Percentiles rank a stretch among this genome's conserved stretches.
Conservation (phyloP, 2,888 invertebrate genomes). For the Rambutsinella grinnellia region DNA sequence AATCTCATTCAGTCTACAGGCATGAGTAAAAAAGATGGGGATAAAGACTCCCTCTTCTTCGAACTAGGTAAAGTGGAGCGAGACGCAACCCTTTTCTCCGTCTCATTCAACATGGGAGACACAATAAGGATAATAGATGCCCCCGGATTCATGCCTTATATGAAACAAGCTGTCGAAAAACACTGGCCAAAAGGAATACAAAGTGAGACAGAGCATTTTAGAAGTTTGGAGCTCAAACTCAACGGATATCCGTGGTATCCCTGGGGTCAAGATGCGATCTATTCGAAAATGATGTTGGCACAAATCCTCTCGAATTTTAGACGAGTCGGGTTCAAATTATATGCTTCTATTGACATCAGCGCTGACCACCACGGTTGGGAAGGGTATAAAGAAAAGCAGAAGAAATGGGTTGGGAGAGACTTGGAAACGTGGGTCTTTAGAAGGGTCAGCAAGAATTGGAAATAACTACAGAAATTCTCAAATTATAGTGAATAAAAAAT, state of each 20-base stretch:
- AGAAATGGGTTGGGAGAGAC: conserved; percentile 30
- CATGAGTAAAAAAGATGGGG: conserved; percentile 42
- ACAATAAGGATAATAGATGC: conserved; percentile 48
- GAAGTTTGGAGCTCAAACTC: conserved; percentile 38
- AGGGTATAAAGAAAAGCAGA: no score
- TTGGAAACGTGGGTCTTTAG: conserved; percentile 45
- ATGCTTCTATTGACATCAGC: conserved; percentile 34
- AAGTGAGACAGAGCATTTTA: conserved; percentile 1
- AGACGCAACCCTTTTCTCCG: conserved; percentile 43
- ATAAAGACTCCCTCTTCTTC: conserved; percentile 58
- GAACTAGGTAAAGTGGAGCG: conserved; percentile 37
- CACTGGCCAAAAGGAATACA: conserved; percentile 36
- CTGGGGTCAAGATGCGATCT: conserved; percentile 8
- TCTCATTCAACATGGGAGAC: conserved; percentile 38
- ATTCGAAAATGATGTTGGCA: conserved; percentile 17
- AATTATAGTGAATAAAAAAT: no score
- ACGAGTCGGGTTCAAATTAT: conserved; percentile 35
- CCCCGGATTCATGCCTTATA: conserved; percentile 24
- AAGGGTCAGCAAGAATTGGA: conserved; percentile 32
- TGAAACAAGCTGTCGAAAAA: conserved; percentile 4
- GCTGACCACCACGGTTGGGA: no score
- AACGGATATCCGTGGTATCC: conserved; percentile 43
- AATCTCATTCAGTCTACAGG: conserved; percentile 50
- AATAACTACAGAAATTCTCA: no score
- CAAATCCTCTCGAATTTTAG: conserved; percentile 35